Base-by-base conservation (phyloP, 2,888 invertebrate species). In the Melikaiella ostensackeni region DNA sequence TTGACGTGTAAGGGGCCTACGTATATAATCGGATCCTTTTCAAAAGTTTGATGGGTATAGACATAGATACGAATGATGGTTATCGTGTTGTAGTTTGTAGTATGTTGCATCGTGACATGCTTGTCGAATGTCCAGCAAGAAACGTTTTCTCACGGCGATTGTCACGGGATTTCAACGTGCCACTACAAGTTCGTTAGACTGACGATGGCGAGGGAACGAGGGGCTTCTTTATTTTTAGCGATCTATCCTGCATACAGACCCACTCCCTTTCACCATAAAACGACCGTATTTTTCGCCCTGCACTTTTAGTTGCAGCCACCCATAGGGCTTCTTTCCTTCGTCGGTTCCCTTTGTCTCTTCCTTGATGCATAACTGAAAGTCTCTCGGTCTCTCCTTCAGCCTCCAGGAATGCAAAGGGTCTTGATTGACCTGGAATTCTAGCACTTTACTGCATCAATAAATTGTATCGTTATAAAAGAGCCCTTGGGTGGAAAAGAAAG, bases 171-270 rank as follows among this genome's bases (percentile, higher is more conserved):
- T 50, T 70, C 13, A 42, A 46, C 61, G 61, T 61, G 30, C 30
- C 30, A 61, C 62, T 33, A 35, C 62, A 35, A 33, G 33, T 70
- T 70, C 46, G 70, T 70, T 70, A 70, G 70, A 70, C 50, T 70
- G 70, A 33, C 70, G 70, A 50, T 46, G 19, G 46, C 70, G 70
- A 50, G 66, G 19, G 46, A 30, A 70, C 70, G 70, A 70, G 70
- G 70, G 70, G 70, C 70, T 70, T 70, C 70, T 70, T 70, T 70
- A 70, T 70, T 70, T 70, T 70, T 70, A 70, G 70, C 70, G 50
- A 70, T 50, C 46, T 70, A 70, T 50, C 27, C 66, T 42, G 42
- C 46, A 46, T 30, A 30, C 50, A 27, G 50, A n/a, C 27, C 50
- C 70, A 64, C 50, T 30, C 70, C 70, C 70, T 70, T 70, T 70